Conservation (phyloP, 2,797 vertebrate species). For the Pangasius krempfi region DNA sequence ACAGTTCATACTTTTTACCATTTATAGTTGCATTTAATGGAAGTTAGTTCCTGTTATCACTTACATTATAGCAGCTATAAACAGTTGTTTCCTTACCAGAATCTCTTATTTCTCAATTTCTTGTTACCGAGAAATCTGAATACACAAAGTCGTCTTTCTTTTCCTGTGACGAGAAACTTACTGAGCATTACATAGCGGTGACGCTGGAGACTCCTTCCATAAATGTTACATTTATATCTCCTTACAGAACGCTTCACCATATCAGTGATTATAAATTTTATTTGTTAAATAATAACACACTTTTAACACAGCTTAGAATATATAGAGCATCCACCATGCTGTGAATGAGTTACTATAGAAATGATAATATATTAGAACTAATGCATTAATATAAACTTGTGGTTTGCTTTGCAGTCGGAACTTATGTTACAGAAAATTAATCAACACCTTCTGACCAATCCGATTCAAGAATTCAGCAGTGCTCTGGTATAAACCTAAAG, state of each 20-base stretch:
- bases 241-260: too few species aligned
- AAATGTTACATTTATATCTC: neutral
- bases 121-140: neutral
- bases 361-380: neutral
- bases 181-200: neutral
- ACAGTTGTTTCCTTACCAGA: neutral
- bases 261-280: neutral
- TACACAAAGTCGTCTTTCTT: neutral
- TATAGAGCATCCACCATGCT: neutral
- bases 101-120: neutral
- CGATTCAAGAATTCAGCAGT: neutral
- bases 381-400: neutral
- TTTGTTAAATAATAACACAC: neutral
- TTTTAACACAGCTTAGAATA: neutral
- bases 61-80: neutral
- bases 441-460: neutral
- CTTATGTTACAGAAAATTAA: neutral
- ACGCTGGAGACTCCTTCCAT: neutral
- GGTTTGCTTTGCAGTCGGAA: neutral
- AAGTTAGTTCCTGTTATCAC: neutral
- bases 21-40: neutral
- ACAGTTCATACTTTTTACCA: neutral
- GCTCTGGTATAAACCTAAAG: neutral
- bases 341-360: neutral
- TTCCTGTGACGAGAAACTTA: neutral